These are phyloP conservation scores for Spheniscus humboldti DNA, from an alignment of 2,797 vertebrate species.

Conservation along the genomic window DNA sequence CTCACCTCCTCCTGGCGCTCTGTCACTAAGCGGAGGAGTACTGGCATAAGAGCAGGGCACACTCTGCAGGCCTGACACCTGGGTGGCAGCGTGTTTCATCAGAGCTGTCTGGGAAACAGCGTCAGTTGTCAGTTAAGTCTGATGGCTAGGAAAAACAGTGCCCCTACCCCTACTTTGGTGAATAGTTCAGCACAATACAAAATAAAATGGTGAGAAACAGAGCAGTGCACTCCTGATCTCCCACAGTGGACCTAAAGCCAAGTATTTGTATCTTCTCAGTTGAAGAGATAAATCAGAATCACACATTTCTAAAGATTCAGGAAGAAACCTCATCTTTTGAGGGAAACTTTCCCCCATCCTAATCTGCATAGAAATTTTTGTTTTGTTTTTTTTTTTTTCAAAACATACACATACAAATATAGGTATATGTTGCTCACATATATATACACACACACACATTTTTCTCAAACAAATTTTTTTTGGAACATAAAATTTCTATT, in stretches of 20 bases:
- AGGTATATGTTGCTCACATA: neutral
- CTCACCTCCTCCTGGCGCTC: too few relatives aligned
- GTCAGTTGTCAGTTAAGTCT: too few relatives aligned
- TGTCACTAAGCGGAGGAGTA: too few relatives aligned
- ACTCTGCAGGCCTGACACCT: too few relatives aligned
- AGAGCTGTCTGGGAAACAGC: too few relatives aligned
- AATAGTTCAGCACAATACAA: neutral
- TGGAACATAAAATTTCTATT: neutral
- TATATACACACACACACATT: neutral
- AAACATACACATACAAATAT: neutral
- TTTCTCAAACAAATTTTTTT: neutral
- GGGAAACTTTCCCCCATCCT: too few relatives aligned
- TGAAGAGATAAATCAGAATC: neutral
- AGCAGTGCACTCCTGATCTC: neutral
- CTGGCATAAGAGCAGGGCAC: too few relatives aligned
- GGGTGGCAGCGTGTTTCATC: too few relatives aligned
- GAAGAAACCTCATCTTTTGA: neutral
- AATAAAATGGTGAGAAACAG: neutral
- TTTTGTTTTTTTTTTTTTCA: neutral
- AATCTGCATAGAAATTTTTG: neutral
- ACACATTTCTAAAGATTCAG: neutral
- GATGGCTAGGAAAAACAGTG: neutral
- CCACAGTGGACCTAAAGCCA: too few relatives aligned
- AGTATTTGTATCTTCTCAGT: neutral
- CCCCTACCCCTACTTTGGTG: neutral